Base-by-base conservation (phyloP, 2,888 invertebrate genomes). In the Pseudanteris insignis region DNA sequence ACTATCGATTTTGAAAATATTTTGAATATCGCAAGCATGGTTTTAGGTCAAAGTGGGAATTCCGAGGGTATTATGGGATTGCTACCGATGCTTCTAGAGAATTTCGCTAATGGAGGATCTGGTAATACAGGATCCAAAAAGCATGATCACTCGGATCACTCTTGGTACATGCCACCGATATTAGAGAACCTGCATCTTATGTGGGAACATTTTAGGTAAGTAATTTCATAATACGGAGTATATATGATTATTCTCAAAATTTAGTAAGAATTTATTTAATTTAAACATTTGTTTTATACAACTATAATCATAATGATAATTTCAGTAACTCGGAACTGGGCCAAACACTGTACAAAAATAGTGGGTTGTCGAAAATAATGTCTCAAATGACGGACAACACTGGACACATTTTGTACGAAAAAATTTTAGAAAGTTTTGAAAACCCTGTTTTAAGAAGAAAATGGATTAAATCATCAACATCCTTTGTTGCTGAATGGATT, bases 391-490 rank as follows among this genome's bases (percentile, higher is more conserved):
- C 85, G 2, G 88, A 88, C 13, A 83, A 86, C 1, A 84, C 87
- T 47, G 91, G 91, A 0, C 86, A 85, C 60, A 81, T 92, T 54
- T 88, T 88, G 72, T 89, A 90, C 67, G 87, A 87, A 32, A 84
- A 86, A 63, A 86, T 92, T 71, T 85, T 91, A 67, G 89, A 88
- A 69, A 88, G 89, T 67, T 86, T 93, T 66, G 91, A 92, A 74
- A 91, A 92, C 74, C 90, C 89, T 51, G 86, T 88, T 34, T 89
- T 91, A 70, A 86, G 92, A 63, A 85, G 89, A 37, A 86, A 89
- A 64, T 92, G 92, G 92, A 89, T 92, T 65, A 87, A 87, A 69
- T 85, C 87, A 2, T 85, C 90, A 5, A 89, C 91, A 1, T 85
- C 86, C 62, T 90, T 89, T 71, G 81, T 92, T 62, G 89, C 90